phyloP scores from a whole-genome alignment of 30 jellyfish, hydroid and myxozoan genomes.

The Turritopsis dohrnii region DNA sequence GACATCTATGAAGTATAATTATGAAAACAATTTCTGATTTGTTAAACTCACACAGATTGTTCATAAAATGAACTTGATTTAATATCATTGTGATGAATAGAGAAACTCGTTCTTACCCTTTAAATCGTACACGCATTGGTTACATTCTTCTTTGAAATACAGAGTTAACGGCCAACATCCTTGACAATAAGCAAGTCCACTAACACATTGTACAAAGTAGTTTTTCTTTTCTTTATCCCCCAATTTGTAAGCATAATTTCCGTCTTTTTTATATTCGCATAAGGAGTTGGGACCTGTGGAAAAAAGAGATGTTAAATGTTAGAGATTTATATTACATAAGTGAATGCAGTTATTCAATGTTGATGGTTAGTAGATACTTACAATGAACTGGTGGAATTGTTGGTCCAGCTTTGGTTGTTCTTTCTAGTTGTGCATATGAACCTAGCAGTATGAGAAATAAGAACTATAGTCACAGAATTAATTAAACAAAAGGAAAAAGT shows the following conservation, averaged over 20 bases:
- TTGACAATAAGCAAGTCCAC: conserved; percentile 26
- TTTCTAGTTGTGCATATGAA: background rate
- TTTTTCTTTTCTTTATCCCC: background rate
- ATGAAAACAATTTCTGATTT: no score
- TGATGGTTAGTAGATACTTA: background rate
- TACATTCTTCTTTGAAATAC: conserved; percentile 14
- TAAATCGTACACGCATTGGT: conserved; percentile 30
- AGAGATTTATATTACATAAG: no score
- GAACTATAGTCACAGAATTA: background rate
- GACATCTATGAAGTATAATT: background rate
- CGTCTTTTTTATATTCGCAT: conserved; percentile 21
- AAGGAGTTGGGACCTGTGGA: background rate
- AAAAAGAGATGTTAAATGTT: background rate
- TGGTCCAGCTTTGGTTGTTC: background rate
- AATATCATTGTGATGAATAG: no score
- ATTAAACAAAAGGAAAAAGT: background rate
- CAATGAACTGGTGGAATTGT: conserved; percentile 1
- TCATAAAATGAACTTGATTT: no score
- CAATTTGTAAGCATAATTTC: conserved; percentile 8
- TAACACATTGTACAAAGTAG: conserved; percentile 28
- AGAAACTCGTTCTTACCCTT: background rate
- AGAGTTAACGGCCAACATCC: conserved; percentile 29
- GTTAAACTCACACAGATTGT: no score
- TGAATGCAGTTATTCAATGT: no score
- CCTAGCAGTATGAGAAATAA: background rate